Evolutionary conservation across 1,140 invertebrate genomes (phyloP), one percentile per base, ranked within the genome.

Genomic region (Ips typographus): DNA sequence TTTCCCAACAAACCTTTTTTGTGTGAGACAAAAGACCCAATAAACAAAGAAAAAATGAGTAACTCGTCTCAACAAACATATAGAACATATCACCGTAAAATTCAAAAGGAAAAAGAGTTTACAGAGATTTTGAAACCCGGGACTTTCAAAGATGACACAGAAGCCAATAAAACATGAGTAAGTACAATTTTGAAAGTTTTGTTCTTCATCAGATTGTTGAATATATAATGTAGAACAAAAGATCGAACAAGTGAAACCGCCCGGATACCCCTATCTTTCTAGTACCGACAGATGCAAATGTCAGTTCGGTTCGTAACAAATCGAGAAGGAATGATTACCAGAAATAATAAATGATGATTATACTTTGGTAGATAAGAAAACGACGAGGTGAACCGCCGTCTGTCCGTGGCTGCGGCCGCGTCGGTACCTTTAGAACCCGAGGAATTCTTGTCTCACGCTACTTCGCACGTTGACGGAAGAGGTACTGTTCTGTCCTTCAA

Each of bases 341-440:
- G 68, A 69, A 69, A 69, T 69, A 69, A 69, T 63, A 64, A 69
- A 69, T 69, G 68, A 69, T 69, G 68, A 63, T 69, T 64, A 56
- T 63, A 69, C 59, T 56, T 59, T 64, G 6, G 68, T 55, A 69
- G 68, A 69, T 69, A 69, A 69, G 68, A 38, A 44, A 22, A 53
- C 47, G 63, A 65, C 41, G 43, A 43, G 22, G 22, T 22, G 52
- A 67, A 67, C 65, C 51, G 58, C 40, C 37, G 60, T 52, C 47
- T 62, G 60, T 44, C 60, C 37, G 43, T 42, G 8, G 36, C 8
- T 4, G 40, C 22, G 60, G 53, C 51, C 8, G 41, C 3, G 66
- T 43, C 68, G 68, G 68, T 63, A 56, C 68, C 60, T 69, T 69
- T 69, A 40, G 68, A 58, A 56, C 68, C 60, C 49, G 44, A 60